A percentile compares a stretch with the other conserved stretches of the same genome.
Evolutionary conservation across 1,140 invertebrate genomes (phyloP).

Genomic region (Bombus affinis): DNA sequence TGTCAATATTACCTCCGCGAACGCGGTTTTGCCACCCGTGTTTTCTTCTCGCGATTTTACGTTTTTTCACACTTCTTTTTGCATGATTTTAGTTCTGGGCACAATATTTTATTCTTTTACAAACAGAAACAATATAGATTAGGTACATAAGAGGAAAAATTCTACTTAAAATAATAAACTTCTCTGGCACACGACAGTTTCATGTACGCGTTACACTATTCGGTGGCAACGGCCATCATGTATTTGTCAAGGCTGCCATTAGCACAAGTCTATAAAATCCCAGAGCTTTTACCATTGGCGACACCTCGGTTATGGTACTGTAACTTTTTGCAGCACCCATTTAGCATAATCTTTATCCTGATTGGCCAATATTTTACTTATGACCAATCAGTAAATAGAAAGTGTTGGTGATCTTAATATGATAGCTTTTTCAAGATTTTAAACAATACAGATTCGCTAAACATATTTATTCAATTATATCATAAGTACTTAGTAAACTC

Average conservation of each 20-base stretch:
- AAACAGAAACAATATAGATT: slow-evolving; percentile 52
- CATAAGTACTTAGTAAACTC: not conserved
- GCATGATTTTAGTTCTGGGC: slow-evolving; percentile 33
- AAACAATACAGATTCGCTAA: slow-evolving; percentile 10
- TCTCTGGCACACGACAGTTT: slow-evolving; percentile 72
- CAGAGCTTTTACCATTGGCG: slow-evolving; percentile 61
- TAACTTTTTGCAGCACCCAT: slow-evolving; percentile 57
- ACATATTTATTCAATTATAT: slow-evolving; percentile 5
- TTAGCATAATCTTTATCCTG: slow-evolving; percentile 37
- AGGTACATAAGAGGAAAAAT: slow-evolving; percentile 45
- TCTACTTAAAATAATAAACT: slow-evolving; percentile 71
- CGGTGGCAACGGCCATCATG: slow-evolving; percentile 81
- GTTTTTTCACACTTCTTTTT: slow-evolving; percentile 41
- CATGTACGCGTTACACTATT: slow-evolving; percentile 77
- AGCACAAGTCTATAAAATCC: slow-evolving; percentile 74
- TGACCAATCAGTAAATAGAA: slow-evolving; percentile 41
- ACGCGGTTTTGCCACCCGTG: slow-evolving; percentile 77
- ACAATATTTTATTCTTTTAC: slow-evolving; percentile 40
- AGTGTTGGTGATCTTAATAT: slow-evolving; percentile 30
- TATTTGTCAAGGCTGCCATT: slow-evolving; percentile 81
- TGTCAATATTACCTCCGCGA: slow-evolving; percentile 78
- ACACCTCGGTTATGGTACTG: slow-evolving; percentile 52
- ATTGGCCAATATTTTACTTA: slow-evolving; percentile 45
- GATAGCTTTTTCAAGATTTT: slow-evolving; percentile 7
- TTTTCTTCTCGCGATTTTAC: slow-evolving; percentile 66